phyloP scores from a whole-genome alignment of 2,113 vertebrate genomes.

The Sporophila hypoxantha region DNA sequence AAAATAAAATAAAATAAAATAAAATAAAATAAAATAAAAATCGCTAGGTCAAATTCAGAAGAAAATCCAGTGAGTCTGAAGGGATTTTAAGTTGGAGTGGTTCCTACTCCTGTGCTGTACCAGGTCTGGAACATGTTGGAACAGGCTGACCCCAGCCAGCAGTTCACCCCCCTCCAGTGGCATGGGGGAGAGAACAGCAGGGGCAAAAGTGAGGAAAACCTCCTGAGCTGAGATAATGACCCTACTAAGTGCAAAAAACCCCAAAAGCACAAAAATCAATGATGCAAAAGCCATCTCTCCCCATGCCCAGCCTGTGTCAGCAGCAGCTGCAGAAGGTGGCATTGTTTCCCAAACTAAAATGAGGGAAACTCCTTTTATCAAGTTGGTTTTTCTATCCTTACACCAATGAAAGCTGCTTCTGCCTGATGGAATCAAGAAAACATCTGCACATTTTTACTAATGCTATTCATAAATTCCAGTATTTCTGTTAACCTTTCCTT shows the following conservation, averaged over 20 bases:
- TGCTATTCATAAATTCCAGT: not conserved
- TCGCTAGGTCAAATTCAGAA: not conserved
- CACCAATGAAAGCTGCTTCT: not conserved
- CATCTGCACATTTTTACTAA: not conserved
- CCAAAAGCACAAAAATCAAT: not conserved
- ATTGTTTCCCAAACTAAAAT: not conserved
- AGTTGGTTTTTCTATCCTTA: not conserved
- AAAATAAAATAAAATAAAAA: not conserved
- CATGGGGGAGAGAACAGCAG: not conserved
- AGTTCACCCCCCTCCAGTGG: not conserved
- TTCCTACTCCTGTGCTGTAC: not conserved
- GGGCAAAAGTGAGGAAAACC: not conserved
- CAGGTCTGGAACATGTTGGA: not conserved
- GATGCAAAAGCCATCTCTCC: not conserved
- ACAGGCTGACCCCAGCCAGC: not conserved
- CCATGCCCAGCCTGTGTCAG: rapidly evolving
- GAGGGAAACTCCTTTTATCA: not conserved
- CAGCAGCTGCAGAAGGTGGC: not conserved
- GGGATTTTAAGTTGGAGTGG: not conserved
- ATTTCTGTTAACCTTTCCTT: not conserved
- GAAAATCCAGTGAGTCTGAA: not conserved
- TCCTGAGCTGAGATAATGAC: not conserved
- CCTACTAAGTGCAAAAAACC: not conserved
- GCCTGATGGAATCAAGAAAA: not conserved
- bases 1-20: not conserved